A percentile compares a stretch with the other conserved stretches of the same genome.
Evolutionary conservation across 2,113 vertebrate genomes (phyloP).

Genomic region (Panthera uncia): DNA sequence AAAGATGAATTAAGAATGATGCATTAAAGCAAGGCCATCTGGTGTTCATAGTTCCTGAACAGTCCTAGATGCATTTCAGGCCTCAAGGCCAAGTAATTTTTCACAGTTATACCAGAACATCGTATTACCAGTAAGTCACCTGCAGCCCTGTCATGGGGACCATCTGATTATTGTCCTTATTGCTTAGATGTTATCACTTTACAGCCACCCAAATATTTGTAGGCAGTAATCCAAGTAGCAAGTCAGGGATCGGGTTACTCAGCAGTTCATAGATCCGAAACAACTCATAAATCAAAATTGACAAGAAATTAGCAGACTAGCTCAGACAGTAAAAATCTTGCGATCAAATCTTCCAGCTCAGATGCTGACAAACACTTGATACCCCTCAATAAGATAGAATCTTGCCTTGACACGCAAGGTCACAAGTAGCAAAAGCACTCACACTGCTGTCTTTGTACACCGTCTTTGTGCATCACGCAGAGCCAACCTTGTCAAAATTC

Average conservation of each 20-base stretch:
- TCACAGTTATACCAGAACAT: slow-evolving; percentile 41
- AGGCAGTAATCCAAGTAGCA: slow-evolving; percentile 32
- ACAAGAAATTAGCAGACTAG: slow-evolving; percentile 46
- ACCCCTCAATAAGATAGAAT: not conserved
- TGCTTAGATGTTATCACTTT: slow-evolving; percentile 53
- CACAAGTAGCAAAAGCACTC: not conserved
- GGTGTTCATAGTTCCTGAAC: not conserved
- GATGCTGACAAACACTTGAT: slow-evolving; percentile 16
- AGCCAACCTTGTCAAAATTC: not conserved
- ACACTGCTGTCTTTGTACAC: not conserved
- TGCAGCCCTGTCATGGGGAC: not conserved
- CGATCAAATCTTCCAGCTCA: slow-evolving; percentile 13
- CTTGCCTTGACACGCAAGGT: not conserved
- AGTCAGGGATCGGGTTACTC: not conserved
- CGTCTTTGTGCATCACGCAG: not conserved
- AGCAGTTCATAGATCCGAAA: slow-evolving; percentile 48
- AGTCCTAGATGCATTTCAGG: not conserved
- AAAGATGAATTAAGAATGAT: slow-evolving; percentile 42
- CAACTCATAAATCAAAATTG: slow-evolving; percentile 64
- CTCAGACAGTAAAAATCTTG: slow-evolving; percentile 50
- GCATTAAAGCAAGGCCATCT: slow-evolving; percentile 9
- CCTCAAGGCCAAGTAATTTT: slow-evolving; percentile 29
- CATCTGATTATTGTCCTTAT: slow-evolving; percentile 33
- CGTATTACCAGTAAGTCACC: slow-evolving; percentile 22
- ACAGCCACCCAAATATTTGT: slow-evolving; percentile 27